These are phyloP conservation scores for Sorex maritimensis DNA, from an alignment of 2,797 vertebrate species.

Conservation along the genomic window DNA sequence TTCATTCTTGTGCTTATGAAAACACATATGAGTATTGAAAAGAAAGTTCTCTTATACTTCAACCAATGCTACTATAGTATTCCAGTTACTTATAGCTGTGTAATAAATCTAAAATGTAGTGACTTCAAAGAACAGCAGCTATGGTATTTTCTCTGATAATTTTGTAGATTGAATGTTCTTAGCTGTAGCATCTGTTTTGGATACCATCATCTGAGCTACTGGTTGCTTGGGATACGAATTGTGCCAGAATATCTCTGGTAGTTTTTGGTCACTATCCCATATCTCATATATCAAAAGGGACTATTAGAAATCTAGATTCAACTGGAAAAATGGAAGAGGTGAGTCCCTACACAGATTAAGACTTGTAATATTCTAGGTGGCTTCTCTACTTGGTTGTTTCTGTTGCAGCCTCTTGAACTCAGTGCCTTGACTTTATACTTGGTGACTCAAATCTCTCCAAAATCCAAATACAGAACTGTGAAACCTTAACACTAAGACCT, in stretches of 20 bases:
- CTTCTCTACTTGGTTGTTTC: background rate
- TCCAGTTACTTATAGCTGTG: background rate
- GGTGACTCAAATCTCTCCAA: no score
- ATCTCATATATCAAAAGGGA: background rate
- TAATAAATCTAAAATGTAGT: background rate
- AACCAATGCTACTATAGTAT: constrained; percentile 92
- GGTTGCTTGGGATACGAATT: background rate
- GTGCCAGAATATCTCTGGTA: background rate
- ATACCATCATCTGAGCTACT: no score
- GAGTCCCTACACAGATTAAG: background rate
- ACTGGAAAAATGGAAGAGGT: background rate
- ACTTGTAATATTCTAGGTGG: background rate
- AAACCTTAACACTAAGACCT: background rate
- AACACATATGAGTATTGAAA: constrained; percentile 93
- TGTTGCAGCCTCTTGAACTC: background rate
- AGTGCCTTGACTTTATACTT: background rate
- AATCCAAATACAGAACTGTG: background rate
- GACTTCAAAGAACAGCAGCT: background rate
- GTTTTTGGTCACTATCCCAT: background rate
- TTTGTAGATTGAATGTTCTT: background rate
- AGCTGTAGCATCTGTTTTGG: no score
- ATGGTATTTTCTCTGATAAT: background rate
- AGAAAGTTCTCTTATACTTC: constrained; percentile 95
- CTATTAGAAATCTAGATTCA: background rate
- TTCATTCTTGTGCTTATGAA: constrained; percentile 92